Percentiles rank a stretch among this genome's conserved stretches.
Evolutionary conservation across 2,888 invertebrate genomes (phyloP).

Genomic region (Cataglyphis albicans): DNA sequence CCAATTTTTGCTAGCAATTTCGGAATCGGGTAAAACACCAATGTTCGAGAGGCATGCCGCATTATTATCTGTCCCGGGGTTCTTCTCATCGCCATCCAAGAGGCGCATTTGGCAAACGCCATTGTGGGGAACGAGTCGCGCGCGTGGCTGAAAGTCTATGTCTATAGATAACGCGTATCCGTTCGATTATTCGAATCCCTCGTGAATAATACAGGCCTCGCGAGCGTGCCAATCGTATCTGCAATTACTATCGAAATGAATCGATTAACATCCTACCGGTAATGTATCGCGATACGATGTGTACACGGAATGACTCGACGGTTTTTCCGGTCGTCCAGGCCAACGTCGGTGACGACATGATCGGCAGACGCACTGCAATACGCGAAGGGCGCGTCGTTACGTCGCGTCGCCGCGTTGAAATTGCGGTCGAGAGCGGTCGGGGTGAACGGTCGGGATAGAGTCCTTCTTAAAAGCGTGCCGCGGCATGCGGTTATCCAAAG

Average conservation of each 20-base stretch:
- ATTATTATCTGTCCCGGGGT: conserved; percentile 39
- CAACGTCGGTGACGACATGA: conserved; percentile 16
- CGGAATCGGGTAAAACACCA: conserved; percentile 39
- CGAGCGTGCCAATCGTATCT: conserved; percentile 45
- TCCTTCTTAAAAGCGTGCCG: conserved; percentile 48
- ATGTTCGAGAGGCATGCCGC: conserved; percentile 47
- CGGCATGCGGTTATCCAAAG: conserved; percentile 43
- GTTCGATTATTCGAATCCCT: conserved; percentile 46
- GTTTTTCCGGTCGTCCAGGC: conserved; percentile 1
- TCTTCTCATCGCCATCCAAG: conserved; percentile 29
- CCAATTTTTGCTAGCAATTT: conserved; percentile 52
- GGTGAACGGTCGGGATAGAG: conserved; percentile 54
- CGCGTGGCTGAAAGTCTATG: conserved; percentile 24
- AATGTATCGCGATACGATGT: conserved; percentile 32
- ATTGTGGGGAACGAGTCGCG: conserved; percentile 25
- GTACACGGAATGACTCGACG: not conserved
- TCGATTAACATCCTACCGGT: conserved; percentile 44
- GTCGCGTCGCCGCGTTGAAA: conserved; percentile 46
- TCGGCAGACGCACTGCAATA: conserved; percentile 16
- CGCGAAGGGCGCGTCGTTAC: conserved; percentile 38
- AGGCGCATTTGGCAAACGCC: conserved; percentile 40
- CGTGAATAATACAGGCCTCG: conserved; percentile 45
- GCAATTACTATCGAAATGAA: conserved; percentile 48
- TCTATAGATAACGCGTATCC: conserved; percentile 39
- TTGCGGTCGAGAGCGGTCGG: conserved; percentile 52